Conservation (phyloP, 2,888 invertebrate genomes). For the Melikaiella ostensackeni region DNA sequence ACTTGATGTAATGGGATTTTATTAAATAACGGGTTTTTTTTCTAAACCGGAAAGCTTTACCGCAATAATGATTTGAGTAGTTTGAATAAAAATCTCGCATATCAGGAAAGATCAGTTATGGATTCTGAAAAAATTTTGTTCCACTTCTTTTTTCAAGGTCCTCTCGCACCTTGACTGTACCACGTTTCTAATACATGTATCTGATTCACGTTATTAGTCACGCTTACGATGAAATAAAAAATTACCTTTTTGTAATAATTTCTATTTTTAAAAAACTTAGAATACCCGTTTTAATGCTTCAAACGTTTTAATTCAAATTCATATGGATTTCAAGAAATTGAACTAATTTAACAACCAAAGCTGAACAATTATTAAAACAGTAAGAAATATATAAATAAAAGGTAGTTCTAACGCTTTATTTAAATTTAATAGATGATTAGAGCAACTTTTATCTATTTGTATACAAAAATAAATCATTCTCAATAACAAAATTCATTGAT, state of each 20-base stretch:
- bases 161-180: not conserved
- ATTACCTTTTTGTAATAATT: not conserved
- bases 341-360: no score
- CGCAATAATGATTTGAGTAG: not conserved
- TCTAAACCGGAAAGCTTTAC: not conserved
- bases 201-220: conserved; percentile 20
- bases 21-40: not conserved
- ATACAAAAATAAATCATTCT: no score
- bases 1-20: no score
- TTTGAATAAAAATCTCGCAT: not conserved
- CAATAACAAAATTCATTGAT: no score
- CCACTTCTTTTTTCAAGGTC: conserved; percentile 4
- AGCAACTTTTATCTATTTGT: no score
- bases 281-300: not conserved
- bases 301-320: not conserved
- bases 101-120: not conserved
- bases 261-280: not conserved
- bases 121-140: conserved; percentile 8
- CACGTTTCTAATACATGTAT: not conserved
- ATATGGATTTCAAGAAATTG: not conserved
- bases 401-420: no score
- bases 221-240: not conserved
- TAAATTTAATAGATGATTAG: no score
- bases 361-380: no score
- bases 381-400: no score